phyloP scores from a whole-genome alignment of 2,888 invertebrate genomes.

The Siphonodentalium dalli region DNA sequence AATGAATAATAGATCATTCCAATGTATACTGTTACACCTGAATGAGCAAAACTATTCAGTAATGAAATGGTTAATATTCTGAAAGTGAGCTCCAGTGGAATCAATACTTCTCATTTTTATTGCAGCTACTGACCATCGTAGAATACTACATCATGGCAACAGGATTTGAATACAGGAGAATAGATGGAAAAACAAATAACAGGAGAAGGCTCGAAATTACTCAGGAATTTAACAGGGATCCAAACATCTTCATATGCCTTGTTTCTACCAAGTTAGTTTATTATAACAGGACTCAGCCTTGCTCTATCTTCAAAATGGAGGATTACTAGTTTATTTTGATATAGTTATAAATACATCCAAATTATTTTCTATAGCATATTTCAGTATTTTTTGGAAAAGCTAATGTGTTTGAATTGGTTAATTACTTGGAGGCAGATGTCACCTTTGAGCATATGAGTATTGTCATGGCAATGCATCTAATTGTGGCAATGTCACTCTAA shows the following conservation, averaged over 20 bases:
- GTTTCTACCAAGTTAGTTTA: slow-evolving; percentile 58
- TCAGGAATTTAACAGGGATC: slow-evolving; percentile 57
- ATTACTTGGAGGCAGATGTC: not conserved
- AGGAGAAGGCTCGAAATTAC: slow-evolving; percentile 46
- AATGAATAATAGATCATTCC: no score
- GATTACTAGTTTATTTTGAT: no score
- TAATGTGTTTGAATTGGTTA: not conserved
- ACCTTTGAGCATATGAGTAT: not conserved
- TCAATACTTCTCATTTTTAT: no score
- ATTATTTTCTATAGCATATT: no score
- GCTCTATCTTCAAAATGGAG: not conserved
- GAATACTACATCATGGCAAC: slow-evolving; percentile 57
- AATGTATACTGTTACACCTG: no score
- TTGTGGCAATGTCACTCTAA: no score
- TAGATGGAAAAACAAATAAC: slow-evolving; percentile 55
- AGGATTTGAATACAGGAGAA: slow-evolving; percentile 55
- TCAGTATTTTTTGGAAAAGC: no score
- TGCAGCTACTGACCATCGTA: slow-evolving; percentile 57
- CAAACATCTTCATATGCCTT: slow-evolving; percentile 57
- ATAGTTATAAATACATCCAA: no score
- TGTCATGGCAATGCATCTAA: no score
- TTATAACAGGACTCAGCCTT: not conserved
- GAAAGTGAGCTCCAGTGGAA: no score
- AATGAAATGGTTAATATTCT: no score
- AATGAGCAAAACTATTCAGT: no score